Evolutionary conservation across 2,797 vertebrate genomes (phyloP).

Genomic region (Aratinga solstitialis): DNA sequence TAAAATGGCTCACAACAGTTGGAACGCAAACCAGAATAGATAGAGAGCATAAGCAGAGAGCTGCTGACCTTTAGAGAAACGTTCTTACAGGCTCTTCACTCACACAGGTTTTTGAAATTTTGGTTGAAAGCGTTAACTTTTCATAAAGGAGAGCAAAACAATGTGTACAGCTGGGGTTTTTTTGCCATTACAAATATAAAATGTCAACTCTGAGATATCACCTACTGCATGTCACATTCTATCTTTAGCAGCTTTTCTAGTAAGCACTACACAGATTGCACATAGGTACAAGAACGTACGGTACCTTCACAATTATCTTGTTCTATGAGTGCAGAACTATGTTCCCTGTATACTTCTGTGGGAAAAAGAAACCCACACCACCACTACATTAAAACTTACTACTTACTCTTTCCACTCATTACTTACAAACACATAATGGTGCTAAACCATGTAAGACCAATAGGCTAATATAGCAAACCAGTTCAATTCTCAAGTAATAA

Average conservation of each 20-base stretch:
- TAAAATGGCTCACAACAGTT: background rate
- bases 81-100: background rate
- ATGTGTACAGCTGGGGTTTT: fast-evolving
- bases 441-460: background rate
- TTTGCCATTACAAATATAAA: background rate
- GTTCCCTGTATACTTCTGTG: background rate
- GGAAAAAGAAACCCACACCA: background rate
- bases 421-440: background rate
- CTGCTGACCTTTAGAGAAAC: background rate
- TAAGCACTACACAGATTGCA: background rate
- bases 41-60: background rate
- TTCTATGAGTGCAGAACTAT: background rate
- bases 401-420: background rate
- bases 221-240: background rate
- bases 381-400: background rate
- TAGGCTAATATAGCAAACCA: background rate
- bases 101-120: fast-evolving
- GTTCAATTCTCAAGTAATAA: background rate
- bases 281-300: background rate
- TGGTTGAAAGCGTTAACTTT: background rate
- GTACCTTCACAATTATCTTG: background rate
- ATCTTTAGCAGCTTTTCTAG: background rate
- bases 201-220: background rate
- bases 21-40: background rate
- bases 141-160: background rate